Evolutionary conservation across 2,113 vertebrate genomes (phyloP).

Genomic region (Dissostichus mawsoni): DNA sequence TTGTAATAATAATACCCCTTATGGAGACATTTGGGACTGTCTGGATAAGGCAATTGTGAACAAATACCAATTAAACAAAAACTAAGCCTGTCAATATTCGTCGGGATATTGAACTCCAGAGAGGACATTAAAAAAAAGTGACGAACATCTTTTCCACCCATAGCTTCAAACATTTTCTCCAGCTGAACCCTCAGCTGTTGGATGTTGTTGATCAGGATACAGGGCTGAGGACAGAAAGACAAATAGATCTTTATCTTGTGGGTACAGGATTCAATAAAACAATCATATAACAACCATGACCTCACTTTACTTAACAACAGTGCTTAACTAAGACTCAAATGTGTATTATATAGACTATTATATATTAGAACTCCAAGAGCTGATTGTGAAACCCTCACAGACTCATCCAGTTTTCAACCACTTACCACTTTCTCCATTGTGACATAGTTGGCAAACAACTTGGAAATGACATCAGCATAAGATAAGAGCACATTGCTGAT

Average conservation of each 20-base stretch:
- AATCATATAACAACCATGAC: neutral
- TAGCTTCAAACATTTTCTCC: slow-evolving; percentile 99
- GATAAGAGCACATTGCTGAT: slow-evolving; percentile 98
- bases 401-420: neutral
- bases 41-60: neutral
- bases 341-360: no score
- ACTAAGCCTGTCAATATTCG: neutral
- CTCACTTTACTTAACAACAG: no score
- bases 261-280: neutral
- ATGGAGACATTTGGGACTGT: neutral
- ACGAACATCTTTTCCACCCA: slow-evolving; percentile 95
- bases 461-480: slow-evolving; percentile 95
- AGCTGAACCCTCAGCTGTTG: slow-evolving; percentile 96
- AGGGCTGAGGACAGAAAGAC: slow-evolving; percentile 79
- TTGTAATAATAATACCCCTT: neutral
- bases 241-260: neutral
- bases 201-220: slow-evolving; percentile 98
- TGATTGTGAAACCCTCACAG: no score
- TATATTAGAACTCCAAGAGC: no score
- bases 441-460: slow-evolving; percentile 94
- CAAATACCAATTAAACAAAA: neutral
- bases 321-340: no score
- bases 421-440: slow-evolving; percentile 96
- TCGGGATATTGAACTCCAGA: neutral
- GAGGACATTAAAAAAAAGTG: neutral